Base-by-base conservation (phyloP, 2,113 vertebrate genomes). In the Micronycteris hirsuta region DNA sequence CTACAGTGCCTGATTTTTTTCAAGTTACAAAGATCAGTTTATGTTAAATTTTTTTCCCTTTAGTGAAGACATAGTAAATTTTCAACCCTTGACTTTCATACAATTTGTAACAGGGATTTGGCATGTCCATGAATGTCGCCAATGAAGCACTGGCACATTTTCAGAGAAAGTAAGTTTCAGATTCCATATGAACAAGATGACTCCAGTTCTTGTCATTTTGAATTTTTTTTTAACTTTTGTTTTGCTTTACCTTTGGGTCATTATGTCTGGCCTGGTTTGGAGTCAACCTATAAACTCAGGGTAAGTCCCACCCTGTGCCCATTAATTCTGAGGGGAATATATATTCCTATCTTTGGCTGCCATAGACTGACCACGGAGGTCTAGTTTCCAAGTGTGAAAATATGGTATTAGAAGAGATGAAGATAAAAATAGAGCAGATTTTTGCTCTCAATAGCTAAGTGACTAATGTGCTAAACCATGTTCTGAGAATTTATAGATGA, bases 11-110 rank as follows among this genome's bases (percentile, higher is more conserved):
- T 94, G 91, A 1, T 70, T 80, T n/a, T 97, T 94, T 91, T 89
- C 36, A 78, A 49, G 15, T 89, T 96, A n/a, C 6, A 83, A 86
- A 92, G 76, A 80, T 41, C 10, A 63, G 52, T 88, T 96, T 92
- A 41, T 95, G 63, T 88, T 94, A 65, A 71, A 71, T 89, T 74
- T 33, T 93, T 93, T 93, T 68, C 28, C 20, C 12, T 71, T 73
- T 36, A 73, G 45, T 82, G n/a, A 26, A 58, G 47, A 71, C 2
- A 84, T 6, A n/a, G 38, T 86, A 7, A 70, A 49, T n/a, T 92
- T 89, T 97, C 92, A 52, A 78, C 77, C 93, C n/a, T 24, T 70
- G 36, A 45, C 63, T 94, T 33, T 93, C 84, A 77, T 43, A 0
- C 0, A 38, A 91, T 92, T 96, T 84, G 36, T 92, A 73, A 28